Base-by-base conservation (phyloP, 2,113 vertebrate genomes). In the Gymnogyps californianus region DNA sequence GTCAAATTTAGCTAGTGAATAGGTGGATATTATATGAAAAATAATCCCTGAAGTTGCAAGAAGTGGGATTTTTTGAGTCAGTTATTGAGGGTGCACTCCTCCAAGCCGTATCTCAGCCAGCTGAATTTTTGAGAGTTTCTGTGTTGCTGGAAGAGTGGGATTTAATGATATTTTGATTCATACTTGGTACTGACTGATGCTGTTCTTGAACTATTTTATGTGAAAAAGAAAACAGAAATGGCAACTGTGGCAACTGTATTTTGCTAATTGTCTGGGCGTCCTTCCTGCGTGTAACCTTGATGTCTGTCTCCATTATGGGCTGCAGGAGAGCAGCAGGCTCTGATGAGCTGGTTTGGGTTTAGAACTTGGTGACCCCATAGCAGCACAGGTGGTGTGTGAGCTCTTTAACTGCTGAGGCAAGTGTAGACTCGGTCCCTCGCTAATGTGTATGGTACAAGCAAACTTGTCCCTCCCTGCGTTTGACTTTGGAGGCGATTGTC, bases 381-480 rank as follows among this genome's bases (percentile, higher is more conserved):
- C 36, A 77, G 40, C 36, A 22, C 16, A 47, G 16, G 16, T 24
- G 28, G 10, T 29, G 21, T 61, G 36, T 44, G 74, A 84, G 69
- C 10, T 82, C 40, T 52, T 65, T 28, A 34, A 28, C 31, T 65
- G 21, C 34, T 3, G 34, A 61, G 54, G 8, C 40, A 34, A 36
- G 24, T 9, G 6, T 11, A 64, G 16, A 21, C 13, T 32, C 1
- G 1, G 25, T 40, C 28, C 29, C 28, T 70, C 15, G 3, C 25
- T 49, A 17, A 26, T 22, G 6, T 16, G 2, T n/a, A 22, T 22
- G 20, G 38, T 69, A 47, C 20, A 64, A 52, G 16, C 52, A 74
- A 0, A 0, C 34, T 34, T 62, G 11, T 29, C 32, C 17, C 25
- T 83, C 26, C 16, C 13, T n/a, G n/a, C 1, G 0, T 72, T 70